Conservation (phyloP, 2,888 invertebrate genomes). For the Trichacis sp. region DNA sequence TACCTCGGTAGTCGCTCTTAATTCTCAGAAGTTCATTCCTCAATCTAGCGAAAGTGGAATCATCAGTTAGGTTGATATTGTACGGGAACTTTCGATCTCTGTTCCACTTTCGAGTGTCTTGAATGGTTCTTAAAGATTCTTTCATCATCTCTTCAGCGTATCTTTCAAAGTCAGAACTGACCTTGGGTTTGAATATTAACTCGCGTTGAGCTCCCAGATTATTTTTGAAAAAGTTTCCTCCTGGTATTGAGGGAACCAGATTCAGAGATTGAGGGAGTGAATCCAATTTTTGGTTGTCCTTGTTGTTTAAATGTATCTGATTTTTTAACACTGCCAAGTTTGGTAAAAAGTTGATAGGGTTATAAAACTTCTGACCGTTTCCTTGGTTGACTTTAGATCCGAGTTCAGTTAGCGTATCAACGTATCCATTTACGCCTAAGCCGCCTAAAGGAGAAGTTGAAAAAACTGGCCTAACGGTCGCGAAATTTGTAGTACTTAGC, state of each 20-base stretch:
- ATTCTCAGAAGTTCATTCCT: constrained; percentile 56
- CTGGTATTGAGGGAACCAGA: constrained; percentile 59
- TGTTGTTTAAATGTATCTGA: constrained; percentile 58
- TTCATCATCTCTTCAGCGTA: constrained; percentile 67
- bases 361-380: constrained; percentile 52
- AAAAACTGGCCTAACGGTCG: constrained; percentile 50
- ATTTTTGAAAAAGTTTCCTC: constrained; percentile 62
- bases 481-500: constrained; percentile 55
- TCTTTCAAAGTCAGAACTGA: constrained; percentile 58
- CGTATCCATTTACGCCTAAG: constrained; percentile 51
- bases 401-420: constrained; percentile 55
- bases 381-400: constrained; percentile 49
- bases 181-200: constrained; percentile 55
- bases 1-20: constrained; percentile 46
- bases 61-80: constrained; percentile 51
- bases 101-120: constrained; percentile 67
- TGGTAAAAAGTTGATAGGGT: constrained; percentile 65
- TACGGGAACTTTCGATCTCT: constrained; percentile 51
- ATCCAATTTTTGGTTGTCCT: constrained; percentile 44
- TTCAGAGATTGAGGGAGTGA: constrained; percentile 56
- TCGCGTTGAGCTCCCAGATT: constrained; percentile 51
- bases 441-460: constrained; percentile 44
- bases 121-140: constrained; percentile 64
- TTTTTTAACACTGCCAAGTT: constrained; percentile 59
- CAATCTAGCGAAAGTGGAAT: constrained; percentile 54